These are phyloP conservation scores for Oceanodroma leucorhoa DNA, from an alignment of 2,797 vertebrate species.

Conservation along the genomic window DNA sequence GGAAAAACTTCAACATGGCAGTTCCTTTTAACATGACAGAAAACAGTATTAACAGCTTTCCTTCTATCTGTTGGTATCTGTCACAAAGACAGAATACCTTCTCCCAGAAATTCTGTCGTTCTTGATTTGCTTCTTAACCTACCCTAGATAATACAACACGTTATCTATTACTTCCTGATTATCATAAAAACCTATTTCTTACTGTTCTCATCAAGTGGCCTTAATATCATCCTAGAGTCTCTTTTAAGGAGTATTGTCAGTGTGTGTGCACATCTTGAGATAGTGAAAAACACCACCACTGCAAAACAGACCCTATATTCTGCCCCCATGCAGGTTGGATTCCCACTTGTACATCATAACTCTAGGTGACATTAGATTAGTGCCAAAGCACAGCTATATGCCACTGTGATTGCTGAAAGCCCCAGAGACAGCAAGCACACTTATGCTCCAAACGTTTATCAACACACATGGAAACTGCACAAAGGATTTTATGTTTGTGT, in stretches of 20 bases:
- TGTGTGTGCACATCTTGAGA: background rate
- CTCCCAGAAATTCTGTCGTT: background rate
- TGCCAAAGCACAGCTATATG: background rate
- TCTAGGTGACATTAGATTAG: background rate
- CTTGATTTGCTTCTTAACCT: background rate
- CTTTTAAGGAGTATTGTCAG: background rate
- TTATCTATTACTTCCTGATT: background rate
- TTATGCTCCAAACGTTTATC: background rate
- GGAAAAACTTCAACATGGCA: background rate
- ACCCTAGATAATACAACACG: background rate
- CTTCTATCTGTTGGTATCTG: background rate
- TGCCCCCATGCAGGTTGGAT: background rate
- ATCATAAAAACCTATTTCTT: background rate
- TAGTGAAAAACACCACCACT: background rate
- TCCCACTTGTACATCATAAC: background rate
- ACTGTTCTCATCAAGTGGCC: background rate
- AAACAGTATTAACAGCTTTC: background rate
- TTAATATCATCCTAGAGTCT: background rate
- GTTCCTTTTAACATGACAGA: background rate
- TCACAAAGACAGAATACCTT: background rate
- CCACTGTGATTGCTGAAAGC: background rate
- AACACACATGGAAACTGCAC: background rate
- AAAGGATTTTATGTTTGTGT: background rate
- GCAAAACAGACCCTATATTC: background rate
- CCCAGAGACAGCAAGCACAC: background rate